These are phyloP conservation scores for Dermolepida albohirtum DNA, from an alignment of 2,888 invertebrate genomes.

Conservation along the genomic window DNA sequence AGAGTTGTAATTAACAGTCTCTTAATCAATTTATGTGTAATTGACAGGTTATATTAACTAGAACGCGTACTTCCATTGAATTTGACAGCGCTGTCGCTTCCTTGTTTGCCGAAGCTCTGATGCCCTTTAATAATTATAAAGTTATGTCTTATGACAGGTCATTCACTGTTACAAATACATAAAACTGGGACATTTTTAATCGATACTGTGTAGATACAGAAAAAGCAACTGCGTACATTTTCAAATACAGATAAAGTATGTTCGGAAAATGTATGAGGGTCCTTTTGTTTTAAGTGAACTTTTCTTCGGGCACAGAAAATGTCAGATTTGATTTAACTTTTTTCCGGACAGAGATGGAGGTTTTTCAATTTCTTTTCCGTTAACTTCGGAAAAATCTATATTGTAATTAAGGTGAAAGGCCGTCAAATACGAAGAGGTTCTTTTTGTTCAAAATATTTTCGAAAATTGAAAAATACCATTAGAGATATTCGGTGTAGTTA, in stretches of 20 bases:
- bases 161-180: background rate
- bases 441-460: background rate
- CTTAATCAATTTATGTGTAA: conserved; percentile 1
- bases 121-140: too few relatives aligned
- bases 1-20: background rate
- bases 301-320: conserved; percentile 11
- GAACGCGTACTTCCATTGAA: background rate
- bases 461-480: background rate
- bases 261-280: background rate
- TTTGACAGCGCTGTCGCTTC: background rate
- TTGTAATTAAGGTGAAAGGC: conserved; percentile 17
- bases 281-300: background rate
- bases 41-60: conserved; percentile 6
- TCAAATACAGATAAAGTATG: background rate
- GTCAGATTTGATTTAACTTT: conserved; percentile 28
- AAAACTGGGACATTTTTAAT: background rate
- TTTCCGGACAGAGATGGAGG: background rate
- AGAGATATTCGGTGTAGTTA: too few relatives aligned
- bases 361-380: background rate
- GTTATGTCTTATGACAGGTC: too few relatives aligned
- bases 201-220: background rate
- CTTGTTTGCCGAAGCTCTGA: background rate
- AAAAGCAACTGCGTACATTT: background rate
- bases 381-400: conserved; percentile 5
- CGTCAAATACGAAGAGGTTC: background rate